phyloP scores from a whole-genome alignment of 2,113 vertebrate species.

The Sitta europaea region DNA sequence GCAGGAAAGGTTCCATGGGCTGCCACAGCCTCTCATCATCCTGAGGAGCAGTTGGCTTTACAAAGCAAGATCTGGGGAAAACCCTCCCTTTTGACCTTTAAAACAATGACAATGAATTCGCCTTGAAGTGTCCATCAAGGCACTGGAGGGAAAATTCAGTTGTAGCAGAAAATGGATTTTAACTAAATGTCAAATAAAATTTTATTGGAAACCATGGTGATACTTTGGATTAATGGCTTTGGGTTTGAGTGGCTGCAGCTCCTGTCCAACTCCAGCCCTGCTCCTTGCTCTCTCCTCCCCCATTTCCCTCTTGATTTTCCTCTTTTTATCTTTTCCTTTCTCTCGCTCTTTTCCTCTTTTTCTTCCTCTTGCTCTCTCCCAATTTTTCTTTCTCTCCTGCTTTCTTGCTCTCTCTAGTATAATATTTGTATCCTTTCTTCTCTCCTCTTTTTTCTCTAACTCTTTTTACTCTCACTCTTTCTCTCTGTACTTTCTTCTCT shows the following conservation, averaged over 20 bases:
- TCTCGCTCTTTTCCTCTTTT: no score
- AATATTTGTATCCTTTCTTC: no score
- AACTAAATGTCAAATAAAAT: conserved; percentile 68
- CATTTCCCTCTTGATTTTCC: no score
- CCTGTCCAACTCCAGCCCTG: no score
- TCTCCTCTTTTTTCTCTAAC: no score
- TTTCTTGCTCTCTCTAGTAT: no score
- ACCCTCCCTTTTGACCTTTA: conserved; percentile 51
- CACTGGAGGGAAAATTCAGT: background rate
- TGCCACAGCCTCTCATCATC: background rate
- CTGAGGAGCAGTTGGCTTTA: conserved; percentile 35
- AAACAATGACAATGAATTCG: conserved; percentile 46
- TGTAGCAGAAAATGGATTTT: conserved; percentile 58
- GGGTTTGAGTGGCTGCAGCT: background rate
- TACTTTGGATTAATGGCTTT: conserved; percentile 5
- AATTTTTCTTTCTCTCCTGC: no score
- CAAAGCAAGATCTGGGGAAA: conserved; percentile 13
- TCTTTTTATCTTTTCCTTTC: no score
- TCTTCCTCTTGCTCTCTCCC: no score
- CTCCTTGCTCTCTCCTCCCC: no score
- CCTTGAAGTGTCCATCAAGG: conserved; percentile 38
- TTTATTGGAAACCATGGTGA: conserved; percentile 35
- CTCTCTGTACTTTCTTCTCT: no score
- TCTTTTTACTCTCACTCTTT: no score
- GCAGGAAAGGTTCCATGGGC: background rate